These are phyloP conservation scores for Spilosoma lubricipeda DNA, from an alignment of 2,888 invertebrate species.

Conservation along the genomic window DNA sequence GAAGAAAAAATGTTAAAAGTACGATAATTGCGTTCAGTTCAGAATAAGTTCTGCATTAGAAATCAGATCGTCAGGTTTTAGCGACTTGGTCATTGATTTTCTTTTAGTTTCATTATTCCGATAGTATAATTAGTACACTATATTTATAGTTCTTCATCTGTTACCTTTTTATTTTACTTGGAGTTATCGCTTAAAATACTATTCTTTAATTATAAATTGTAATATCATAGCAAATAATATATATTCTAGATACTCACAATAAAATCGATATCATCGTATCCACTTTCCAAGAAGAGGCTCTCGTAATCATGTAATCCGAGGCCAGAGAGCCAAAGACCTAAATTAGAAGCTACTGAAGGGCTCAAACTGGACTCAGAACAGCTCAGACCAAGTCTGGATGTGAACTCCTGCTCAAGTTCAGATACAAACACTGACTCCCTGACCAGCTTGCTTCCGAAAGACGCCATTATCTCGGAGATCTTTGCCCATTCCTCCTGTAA, in stretches of 20 bases:
- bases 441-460: slow-evolving; percentile 94
- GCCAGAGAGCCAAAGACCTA: slow-evolving; percentile 93
- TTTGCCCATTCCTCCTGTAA: slow-evolving; percentile 97
- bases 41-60: too few species aligned
- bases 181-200: too few species aligned
- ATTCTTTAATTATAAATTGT: too few species aligned
- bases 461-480: slow-evolving; percentile 98
- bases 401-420: slow-evolving; percentile 93
- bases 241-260: slow-evolving; percentile 89
- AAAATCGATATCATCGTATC: slow-evolving; percentile 97
- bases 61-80: too few species aligned
- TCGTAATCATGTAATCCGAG: slow-evolving; percentile 94
- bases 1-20: not conserved
- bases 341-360: slow-evolving; percentile 87
- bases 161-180: too few species aligned
- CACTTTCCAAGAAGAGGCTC: slow-evolving; percentile 93
- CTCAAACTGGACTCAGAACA: slow-evolving; percentile 86
- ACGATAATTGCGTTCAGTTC: not conserved
- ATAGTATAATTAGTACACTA: too few species aligned
- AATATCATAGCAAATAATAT: not conserved
- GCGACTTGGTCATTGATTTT: too few species aligned
- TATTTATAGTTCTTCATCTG: too few species aligned
- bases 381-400: slow-evolving; percentile 88
- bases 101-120: too few species aligned
- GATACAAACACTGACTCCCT: slow-evolving; percentile 92